These are phyloP conservation scores for Apamea sordens DNA, from an alignment of 2,888 invertebrate genomes.

Conservation along the genomic window DNA sequence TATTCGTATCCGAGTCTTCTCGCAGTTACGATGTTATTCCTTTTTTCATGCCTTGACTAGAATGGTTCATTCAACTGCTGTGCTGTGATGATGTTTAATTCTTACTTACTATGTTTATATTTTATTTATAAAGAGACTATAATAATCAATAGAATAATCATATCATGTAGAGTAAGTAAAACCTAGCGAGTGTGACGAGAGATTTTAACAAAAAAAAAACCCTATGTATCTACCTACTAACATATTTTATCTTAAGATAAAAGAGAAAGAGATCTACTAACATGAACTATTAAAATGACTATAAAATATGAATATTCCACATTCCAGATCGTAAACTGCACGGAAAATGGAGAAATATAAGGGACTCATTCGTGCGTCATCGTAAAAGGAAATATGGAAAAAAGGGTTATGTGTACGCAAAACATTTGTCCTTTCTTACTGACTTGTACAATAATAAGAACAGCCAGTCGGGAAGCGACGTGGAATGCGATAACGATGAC, in stretches of 20 bases:
- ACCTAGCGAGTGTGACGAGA: neutral
- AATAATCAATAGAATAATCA: too few species aligned
- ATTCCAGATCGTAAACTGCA: slow-evolving; percentile 81
- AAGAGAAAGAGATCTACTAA: neutral
- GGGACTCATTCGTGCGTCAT: slow-evolving; percentile 84
- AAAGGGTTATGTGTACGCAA: slow-evolving; percentile 79
- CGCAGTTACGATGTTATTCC: neutral
- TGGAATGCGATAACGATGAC: slow-evolving; percentile 70
- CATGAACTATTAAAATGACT: slow-evolving; percentile 8
- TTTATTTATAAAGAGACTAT: neutral
- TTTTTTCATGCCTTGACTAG: neutral
- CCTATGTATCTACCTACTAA: neutral
- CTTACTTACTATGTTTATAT: neutral
- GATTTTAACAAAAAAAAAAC: neutral
- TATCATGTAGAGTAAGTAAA: neutral
- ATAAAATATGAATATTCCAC: slow-evolving; percentile 56
- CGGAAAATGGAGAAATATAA: slow-evolving; percentile 85
- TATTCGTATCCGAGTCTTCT: neutral
- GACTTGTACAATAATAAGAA: slow-evolving; percentile 73
- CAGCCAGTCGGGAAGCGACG: slow-evolving; percentile 74
- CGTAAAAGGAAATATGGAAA: slow-evolving; percentile 73
- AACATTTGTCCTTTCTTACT: slow-evolving; percentile 80
- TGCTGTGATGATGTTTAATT: neutral
- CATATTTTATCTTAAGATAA: neutral
- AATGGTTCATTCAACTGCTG: neutral